Evolutionary conservation across 2,888 invertebrate genomes (phyloP).

Genomic region (Melinaea marsaeus): DNA sequence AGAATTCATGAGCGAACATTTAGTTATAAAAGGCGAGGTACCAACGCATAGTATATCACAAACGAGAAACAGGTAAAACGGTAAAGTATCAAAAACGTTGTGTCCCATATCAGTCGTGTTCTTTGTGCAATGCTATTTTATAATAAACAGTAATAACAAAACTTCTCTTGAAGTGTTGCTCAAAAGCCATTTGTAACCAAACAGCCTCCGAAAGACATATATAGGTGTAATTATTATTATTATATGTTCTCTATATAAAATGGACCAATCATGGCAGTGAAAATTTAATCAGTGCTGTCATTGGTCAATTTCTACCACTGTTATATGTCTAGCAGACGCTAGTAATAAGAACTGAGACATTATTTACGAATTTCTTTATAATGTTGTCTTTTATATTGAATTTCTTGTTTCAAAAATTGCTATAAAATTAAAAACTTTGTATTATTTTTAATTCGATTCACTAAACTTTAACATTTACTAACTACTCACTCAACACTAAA

Average conservation of each 20-base stretch:
- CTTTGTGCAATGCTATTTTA: slow-evolving; percentile 73
- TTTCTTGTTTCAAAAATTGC: too few relatives aligned
- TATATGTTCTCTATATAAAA: slow-evolving; percentile 66
- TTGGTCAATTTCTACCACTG: slow-evolving; percentile 72
- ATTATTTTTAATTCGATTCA: not conserved
- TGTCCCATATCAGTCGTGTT: slow-evolving; percentile 76
- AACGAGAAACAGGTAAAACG: slow-evolving; percentile 69
- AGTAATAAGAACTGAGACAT: slow-evolving; percentile 63
- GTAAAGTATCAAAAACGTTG: slow-evolving; percentile 75
- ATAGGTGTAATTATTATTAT: slow-evolving; percentile 64
- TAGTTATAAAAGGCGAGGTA: slow-evolving; percentile 59
- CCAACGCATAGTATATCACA: slow-evolving; percentile 56
- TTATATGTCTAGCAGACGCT: slow-evolving; percentile 75
- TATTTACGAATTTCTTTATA: slow-evolving; percentile 56
- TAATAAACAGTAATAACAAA: slow-evolving; percentile 66
- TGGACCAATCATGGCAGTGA: slow-evolving; percentile 78
- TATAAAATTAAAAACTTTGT: too few relatives aligned
- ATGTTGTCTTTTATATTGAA: not conserved
- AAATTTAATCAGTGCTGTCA: slow-evolving; percentile 69
- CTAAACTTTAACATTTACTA: not conserved
- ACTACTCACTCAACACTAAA: too few relatives aligned
- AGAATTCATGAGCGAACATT: slow-evolving; percentile 57
- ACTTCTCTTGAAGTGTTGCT: slow-evolving; percentile 75
- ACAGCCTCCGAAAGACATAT: slow-evolving; percentile 76
- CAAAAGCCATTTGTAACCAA: slow-evolving; percentile 69